Evolutionary conservation across 2,797 vertebrate genomes (phyloP), one percentile per base, ranked within the genome.

Genomic region (Anguilla marmorata): DNA sequence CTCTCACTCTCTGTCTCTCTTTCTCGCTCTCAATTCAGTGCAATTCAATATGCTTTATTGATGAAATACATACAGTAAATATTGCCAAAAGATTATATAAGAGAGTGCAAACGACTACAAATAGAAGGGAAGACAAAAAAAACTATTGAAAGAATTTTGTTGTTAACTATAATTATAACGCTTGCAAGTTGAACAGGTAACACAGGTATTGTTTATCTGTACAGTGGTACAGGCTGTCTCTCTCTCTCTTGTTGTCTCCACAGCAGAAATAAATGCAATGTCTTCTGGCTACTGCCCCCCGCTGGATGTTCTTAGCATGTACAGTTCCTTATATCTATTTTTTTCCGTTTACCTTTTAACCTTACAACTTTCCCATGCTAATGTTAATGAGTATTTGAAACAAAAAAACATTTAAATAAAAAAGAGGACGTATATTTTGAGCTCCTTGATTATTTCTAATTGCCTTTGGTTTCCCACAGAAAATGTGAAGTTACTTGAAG

Each of bases 261-360:
- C 21, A 33, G 21, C 79, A 84, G 84, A 72, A 45, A 72, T 41
- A 69, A 66, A 37, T 30, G 56, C 88, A n/a, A 48, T 76, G 14
- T 60, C 60, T 30, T 45, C 85, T 37, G 88, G 86, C 60, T 85
- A 72, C n/a, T 72, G 84, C 84, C 88, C 85, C 84, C 74, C 80
- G 30, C 27, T 86, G 85, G 37, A 41, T 2, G n/a, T 5, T 52
- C 56, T 89, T 45, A 86, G 56, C 54, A 86, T 41, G 11, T 11
- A 30, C 83, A 21, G 6, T 63, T 37, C 37, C 52, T 41, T 52
- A 45, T 72, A 2, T 21, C 37, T 79, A 2, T 41, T 33, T 7
- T 74, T 33, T 30, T 11, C 69, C 69, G 6, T 52, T 52, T 52
- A 52, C 1, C 21, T 60, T 60, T 16, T 60, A 11, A 60, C 27